A percentile compares a stretch with the other conserved stretches of the same genome.
Conservation (phyloP, 2,888 invertebrate genomes). For the Caenorhabditis doughertyi region DNA sequence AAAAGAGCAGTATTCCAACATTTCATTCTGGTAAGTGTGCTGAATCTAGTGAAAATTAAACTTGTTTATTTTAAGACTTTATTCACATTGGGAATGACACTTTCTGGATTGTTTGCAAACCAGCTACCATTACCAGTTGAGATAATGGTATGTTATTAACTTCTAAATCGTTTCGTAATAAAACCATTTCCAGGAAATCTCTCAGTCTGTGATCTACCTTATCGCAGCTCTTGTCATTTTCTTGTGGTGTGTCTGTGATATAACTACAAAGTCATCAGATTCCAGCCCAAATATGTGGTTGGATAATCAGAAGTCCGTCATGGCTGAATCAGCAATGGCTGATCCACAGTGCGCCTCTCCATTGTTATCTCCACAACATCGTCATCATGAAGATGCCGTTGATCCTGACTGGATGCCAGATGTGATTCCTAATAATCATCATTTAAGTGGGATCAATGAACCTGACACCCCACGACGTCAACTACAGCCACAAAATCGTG, state of each 20-base stretch:
- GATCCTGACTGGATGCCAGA: slow-evolving; percentile 60
- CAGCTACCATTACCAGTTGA: slow-evolving; percentile 45
- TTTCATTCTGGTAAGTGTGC: slow-evolving; percentile 71
- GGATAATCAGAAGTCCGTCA: slow-evolving; percentile 66
- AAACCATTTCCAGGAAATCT: slow-evolving; percentile 30
- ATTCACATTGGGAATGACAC: slow-evolving; percentile 52
- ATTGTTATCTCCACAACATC: slow-evolving; percentile 47
- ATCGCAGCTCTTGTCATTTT: slow-evolving; percentile 50
- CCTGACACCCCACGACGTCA: slow-evolving; percentile 49
- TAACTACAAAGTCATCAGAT: slow-evolving; percentile 35
- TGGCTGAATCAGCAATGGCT: slow-evolving; percentile 57
- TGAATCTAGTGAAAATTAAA: neutral
- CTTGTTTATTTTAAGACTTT: slow-evolving; percentile 40
- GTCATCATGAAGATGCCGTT: slow-evolving; percentile 18
- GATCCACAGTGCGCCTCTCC: slow-evolving; percentile 64
- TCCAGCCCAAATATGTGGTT: slow-evolving; percentile 64
- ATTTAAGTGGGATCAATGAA: slow-evolving; percentile 21
- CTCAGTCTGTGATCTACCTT: slow-evolving; percentile 46
- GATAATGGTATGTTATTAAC: slow-evolving; percentile 8
- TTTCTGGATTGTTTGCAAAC: slow-evolving; percentile 56
- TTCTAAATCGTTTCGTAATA: neutral
- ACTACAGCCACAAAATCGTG: slow-evolving; percentile 28
- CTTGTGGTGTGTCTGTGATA: slow-evolving; percentile 60
- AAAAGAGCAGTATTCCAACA: slow-evolving; percentile 74
- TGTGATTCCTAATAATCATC: slow-evolving; percentile 48